Percentiles rank a stretch among this genome's conserved stretches.
Conservation (phyloP, 2,888 invertebrate species). For the Ephialtes manifestator region DNA sequence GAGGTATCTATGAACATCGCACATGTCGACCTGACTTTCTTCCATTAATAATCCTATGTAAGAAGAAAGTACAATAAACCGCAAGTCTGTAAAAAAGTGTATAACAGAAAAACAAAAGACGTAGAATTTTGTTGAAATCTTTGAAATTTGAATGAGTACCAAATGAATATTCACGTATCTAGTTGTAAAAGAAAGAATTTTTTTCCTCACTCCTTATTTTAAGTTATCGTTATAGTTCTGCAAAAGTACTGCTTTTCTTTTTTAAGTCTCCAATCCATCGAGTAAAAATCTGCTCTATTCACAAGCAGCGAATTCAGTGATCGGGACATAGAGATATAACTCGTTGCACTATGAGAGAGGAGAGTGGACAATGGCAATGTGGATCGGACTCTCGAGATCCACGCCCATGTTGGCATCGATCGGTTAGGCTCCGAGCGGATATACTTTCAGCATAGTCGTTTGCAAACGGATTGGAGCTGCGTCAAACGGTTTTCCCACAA, state of each 20-base stretch:
- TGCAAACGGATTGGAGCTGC: constrained; percentile 49
- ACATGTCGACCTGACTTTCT: too few species aligned
- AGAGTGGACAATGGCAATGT: constrained; percentile 44
- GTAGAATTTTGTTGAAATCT: too few species aligned
- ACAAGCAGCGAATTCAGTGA: constrained; percentile 49
- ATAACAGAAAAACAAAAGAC: too few species aligned
- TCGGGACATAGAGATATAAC: constrained; percentile 52
- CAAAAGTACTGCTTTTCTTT: constrained; percentile 23
- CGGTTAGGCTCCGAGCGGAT: constrained; percentile 18
- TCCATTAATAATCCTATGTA: too few species aligned
- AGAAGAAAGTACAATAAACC: too few species aligned
- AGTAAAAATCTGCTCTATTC: constrained; percentile 57
- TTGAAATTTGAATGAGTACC: background rate
- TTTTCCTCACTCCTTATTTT: background rate
- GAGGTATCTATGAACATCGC: too few species aligned
- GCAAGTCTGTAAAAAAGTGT: too few species aligned
- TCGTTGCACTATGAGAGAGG: background rate
- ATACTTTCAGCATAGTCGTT: background rate
- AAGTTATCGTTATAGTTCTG: constrained; percentile 7
- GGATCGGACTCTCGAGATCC: constrained; percentile 72
- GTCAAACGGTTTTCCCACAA: constrained; percentile 74
- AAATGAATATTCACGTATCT: background rate
- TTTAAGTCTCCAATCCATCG: constrained; percentile 28
- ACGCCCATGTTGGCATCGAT: constrained; percentile 67
- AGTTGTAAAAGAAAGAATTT: background rate